A percentile compares a stretch with the other conserved stretches of the same genome.
Conservation (phyloP, 2,113 vertebrate species). For the Tragelaphus imberbis region DNA sequence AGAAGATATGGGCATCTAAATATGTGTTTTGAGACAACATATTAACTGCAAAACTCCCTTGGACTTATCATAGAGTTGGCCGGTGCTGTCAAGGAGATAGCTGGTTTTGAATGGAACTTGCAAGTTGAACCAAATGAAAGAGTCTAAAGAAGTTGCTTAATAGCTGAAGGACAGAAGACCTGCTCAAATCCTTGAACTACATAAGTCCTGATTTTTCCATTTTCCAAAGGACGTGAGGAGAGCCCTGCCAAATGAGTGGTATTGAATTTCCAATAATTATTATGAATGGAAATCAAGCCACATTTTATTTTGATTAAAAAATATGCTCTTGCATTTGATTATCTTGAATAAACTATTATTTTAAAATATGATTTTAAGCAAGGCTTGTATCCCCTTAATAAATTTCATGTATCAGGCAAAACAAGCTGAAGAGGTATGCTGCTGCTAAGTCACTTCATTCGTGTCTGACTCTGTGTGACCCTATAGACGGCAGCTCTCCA, state of each 20-base stretch:
- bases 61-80: background rate
- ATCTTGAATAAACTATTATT: background rate
- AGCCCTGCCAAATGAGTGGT: background rate
- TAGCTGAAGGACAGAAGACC: background rate
- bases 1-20: background rate
- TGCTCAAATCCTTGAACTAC: background rate
- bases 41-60: background rate
- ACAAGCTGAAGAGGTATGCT: background rate
- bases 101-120: background rate
- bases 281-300: background rate
- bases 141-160: background rate
- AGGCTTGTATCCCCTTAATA: background rate
- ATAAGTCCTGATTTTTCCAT: background rate
- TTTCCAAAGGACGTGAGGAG: background rate
- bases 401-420: background rate
- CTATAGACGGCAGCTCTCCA: fast-evolving
- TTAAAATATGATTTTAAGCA: background rate
- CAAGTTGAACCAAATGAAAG: background rate
- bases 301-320: background rate
- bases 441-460: too few species aligned
- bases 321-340: background rate
- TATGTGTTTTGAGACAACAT: background rate
- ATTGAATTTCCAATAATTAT: background rate
- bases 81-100: background rate
- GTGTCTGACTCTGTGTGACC: too few species aligned